Percentiles rank a stretch among this genome's conserved stretches.
Conservation (phyloP, 1,140 invertebrate genomes). For the Drosophila teissieri region DNA sequence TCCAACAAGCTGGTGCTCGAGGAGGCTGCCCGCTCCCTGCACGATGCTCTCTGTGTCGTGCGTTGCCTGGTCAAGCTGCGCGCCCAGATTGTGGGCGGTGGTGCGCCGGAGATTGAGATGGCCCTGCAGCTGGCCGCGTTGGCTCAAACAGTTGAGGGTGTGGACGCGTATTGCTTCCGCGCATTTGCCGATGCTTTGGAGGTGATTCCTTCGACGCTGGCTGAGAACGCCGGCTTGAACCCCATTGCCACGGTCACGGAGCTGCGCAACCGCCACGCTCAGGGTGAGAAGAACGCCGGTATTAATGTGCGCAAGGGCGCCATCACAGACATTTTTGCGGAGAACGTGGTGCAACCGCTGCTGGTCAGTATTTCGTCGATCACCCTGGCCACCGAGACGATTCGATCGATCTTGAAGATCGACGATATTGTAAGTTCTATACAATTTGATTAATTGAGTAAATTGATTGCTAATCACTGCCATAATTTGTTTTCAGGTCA, state of each 20-base stretch:
- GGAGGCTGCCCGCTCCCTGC: constrained; percentile 97
- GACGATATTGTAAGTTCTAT: constrained; percentile 95
- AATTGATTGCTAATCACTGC: not conserved
- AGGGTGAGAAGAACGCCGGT: constrained; percentile 92
- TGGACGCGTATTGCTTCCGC: constrained; percentile 97
- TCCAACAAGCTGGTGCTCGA: constrained; percentile 98
- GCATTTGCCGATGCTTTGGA: constrained; percentile 98
- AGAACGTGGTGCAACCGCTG: constrained; percentile 98
- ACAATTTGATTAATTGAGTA: not conserved
- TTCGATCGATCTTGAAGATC: constrained; percentile 99
- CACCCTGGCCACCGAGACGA: constrained; percentile 97
- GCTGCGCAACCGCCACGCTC: constrained; percentile 96
- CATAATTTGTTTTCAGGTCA: constrained; percentile 58
- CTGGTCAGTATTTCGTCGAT: constrained; percentile 97
- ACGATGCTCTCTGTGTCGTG: constrained; percentile 99
- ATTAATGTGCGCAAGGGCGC: constrained; percentile 98
- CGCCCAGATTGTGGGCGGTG: constrained; percentile 96
- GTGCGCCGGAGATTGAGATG: constrained; percentile 98
- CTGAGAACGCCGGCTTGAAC: constrained; percentile 99
- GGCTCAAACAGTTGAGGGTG: constrained; percentile 93
- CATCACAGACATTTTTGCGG: constrained; percentile 98
- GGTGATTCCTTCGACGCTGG: constrained; percentile 98
- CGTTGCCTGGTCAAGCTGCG: constrained; percentile 97
- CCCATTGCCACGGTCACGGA: constrained; percentile 99
- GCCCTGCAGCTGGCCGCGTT: constrained; percentile 93